Evolutionary conservation across 1,140 invertebrate species (phyloP).

Genomic region (Sarcophaga bullata): DNA sequence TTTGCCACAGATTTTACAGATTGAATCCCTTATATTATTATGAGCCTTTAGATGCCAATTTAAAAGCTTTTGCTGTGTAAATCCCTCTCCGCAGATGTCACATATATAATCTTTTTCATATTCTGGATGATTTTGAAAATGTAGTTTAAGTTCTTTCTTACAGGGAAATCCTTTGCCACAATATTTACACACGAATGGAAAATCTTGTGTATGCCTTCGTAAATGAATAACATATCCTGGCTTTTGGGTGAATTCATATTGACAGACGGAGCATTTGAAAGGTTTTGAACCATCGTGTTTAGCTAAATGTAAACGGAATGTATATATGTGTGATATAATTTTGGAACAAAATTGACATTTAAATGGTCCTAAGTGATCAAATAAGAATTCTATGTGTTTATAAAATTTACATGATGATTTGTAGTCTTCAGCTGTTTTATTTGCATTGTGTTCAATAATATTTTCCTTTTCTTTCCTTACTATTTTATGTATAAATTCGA

Average conservation of each 20-base stretch:
- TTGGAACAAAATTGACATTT: slow-evolving; percentile 48
- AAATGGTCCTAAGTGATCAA: slow-evolving; percentile 45
- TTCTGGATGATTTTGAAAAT: slow-evolving; percentile 43
- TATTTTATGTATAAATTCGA: slow-evolving; percentile 23
- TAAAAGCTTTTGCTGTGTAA: slow-evolving; percentile 47
- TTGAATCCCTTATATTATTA: slow-evolving; percentile 52
- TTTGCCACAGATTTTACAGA: slow-evolving; percentile 53
- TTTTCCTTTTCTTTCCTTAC: slow-evolving; percentile 29
- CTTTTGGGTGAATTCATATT: slow-evolving; percentile 32
- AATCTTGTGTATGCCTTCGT: slow-evolving; percentile 38
- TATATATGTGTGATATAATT: slow-evolving; percentile 48
- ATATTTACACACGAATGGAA: slow-evolving; percentile 46
- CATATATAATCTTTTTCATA: slow-evolving; percentile 42
- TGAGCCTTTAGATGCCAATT: slow-evolving; percentile 51
- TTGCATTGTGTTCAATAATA: slow-evolving; percentile 5
- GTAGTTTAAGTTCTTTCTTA: slow-evolving; percentile 45
- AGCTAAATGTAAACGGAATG: slow-evolving; percentile 47
- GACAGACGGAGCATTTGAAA: slow-evolving; percentile 45
- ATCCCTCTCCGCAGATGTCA: slow-evolving; percentile 44
- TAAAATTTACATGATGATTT: slow-evolving; percentile 36
- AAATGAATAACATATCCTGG: slow-evolving; percentile 43
- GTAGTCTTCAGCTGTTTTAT: slow-evolving; percentile 11
- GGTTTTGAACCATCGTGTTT: slow-evolving; percentile 49
- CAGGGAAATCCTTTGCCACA: slow-evolving; percentile 51
- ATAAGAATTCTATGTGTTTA: slow-evolving; percentile 27